Evolutionary conservation across 2,888 invertebrate genomes (phyloP).

Genomic region (Eupithecia inturbata): DNA sequence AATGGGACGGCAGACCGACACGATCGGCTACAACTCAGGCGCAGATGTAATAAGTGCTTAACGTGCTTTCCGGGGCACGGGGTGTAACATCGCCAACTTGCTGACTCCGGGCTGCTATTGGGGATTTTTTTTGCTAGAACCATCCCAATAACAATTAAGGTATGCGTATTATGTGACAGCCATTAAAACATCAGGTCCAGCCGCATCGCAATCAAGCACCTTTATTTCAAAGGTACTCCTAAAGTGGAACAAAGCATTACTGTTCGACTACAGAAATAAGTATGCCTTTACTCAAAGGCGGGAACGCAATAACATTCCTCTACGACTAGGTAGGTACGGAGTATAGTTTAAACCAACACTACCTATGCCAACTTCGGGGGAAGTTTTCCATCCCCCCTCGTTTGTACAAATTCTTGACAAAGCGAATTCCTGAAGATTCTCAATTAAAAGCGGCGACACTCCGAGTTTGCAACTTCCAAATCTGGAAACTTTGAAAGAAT

Average conservation of each 20-base stretch:
- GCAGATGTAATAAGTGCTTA: too few species aligned
- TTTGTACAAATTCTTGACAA: slow-evolving; percentile 75
- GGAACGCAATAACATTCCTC: background rate
- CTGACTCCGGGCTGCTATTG: too few species aligned
- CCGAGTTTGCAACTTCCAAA: slow-evolving; percentile 76
- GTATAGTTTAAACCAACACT: slow-evolving; percentile 18
- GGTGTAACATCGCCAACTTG: too few species aligned
- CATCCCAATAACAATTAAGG: too few species aligned
- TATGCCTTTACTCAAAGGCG: background rate
- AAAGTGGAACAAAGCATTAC: background rate
- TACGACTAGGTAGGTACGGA: background rate
- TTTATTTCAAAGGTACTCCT: background rate
- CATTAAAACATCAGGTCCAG: background rate
- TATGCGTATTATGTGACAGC: too few species aligned
- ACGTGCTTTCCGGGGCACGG: too few species aligned
- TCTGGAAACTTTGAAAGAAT: slow-evolving; percentile 78
- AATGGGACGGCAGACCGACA: too few species aligned
- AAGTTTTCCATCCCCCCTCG: slow-evolving; percentile 41
- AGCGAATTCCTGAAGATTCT: slow-evolving; percentile 79
- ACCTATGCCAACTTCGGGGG: slow-evolving; percentile 28
- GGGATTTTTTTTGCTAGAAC: too few species aligned
- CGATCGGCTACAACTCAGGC: too few species aligned
- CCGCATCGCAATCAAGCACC: background rate
- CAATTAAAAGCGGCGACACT: slow-evolving; percentile 81
- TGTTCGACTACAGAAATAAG: background rate